Conservation (phyloP, 2,888 invertebrate species). For the Agrypnus murinus region DNA sequence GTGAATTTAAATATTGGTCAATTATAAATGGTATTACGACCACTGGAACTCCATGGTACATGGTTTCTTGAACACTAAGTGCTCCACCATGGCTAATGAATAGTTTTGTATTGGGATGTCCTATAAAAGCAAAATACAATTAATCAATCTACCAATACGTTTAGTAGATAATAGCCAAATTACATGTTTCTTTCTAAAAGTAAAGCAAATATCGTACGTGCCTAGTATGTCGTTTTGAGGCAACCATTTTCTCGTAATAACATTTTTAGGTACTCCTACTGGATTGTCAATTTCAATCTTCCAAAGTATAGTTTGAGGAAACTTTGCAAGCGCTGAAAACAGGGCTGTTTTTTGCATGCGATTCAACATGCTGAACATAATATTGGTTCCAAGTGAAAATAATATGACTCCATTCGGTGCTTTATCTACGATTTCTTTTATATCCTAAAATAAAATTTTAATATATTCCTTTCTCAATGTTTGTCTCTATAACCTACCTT, state of each 20-base stretch:
- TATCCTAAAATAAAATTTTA: conserved; percentile 17
- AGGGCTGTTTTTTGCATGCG: conserved; percentile 57
- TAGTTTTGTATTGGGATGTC: conserved; percentile 57
- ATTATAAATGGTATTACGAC: conserved; percentile 63
- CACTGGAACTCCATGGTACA: conserved; percentile 58
- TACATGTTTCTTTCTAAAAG: too few relatives aligned
- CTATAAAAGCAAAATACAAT: too few relatives aligned
- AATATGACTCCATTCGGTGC: conserved; percentile 64
- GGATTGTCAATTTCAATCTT: conserved; percentile 62
- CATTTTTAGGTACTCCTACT: conserved; percentile 63
- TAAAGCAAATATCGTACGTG: too few relatives aligned
- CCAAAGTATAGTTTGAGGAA: conserved; percentile 66
- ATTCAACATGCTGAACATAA: conserved; percentile 59
- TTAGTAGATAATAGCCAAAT: too few relatives aligned
- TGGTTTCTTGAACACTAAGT: conserved; percentile 60
- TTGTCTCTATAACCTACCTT: conserved; percentile 55
- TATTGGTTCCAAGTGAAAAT: conserved; percentile 66
- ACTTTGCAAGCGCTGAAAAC: conserved; percentile 61
- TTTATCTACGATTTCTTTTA: conserved; percentile 58
- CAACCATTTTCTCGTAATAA: conserved; percentile 65
- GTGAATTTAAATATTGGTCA: conserved; percentile 64
- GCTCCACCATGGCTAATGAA: conserved; percentile 61
- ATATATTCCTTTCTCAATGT: neutral
- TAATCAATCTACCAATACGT: too few relatives aligned
- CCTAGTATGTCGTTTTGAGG: conserved; percentile 68